Evolutionary conservation across 2,113 vertebrate genomes (phyloP).

Genomic region (Oxygymnocypris stewartii): DNA sequence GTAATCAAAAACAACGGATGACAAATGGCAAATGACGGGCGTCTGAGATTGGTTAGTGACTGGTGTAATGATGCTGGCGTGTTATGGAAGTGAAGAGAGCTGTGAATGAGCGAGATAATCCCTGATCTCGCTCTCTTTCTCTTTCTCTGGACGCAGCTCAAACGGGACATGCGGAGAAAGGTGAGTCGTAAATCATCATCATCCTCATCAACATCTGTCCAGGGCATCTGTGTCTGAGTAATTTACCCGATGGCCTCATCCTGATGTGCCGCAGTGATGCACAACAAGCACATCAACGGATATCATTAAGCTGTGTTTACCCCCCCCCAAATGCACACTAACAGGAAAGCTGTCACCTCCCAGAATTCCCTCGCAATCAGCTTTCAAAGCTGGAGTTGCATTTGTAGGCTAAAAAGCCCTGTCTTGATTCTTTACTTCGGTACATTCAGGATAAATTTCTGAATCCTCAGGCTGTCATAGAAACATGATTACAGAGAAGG

Average conservation of each 20-base stretch:
- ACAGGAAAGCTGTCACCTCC: background rate
- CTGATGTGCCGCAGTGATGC: background rate
- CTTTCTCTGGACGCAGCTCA: conserved; percentile 47
- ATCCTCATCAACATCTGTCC: conserved; percentile 17
- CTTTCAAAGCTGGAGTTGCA: background rate
- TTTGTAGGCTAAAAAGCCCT: background rate
- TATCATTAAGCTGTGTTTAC: background rate
- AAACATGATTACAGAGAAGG: conserved; percentile 22
- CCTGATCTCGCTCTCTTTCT: conserved; percentile 41
- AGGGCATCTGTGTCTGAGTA: conserved; percentile 22
- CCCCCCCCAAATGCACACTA: background rate
- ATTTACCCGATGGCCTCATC: conserved; percentile 23
- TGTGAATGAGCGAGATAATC: conserved; percentile 48
- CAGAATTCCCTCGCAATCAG: background rate
- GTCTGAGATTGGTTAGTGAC: conserved; percentile 56
- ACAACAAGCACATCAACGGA: background rate
- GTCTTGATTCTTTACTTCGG: background rate
- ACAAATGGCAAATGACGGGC: conserved; percentile 47
- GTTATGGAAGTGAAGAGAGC: conserved; percentile 52
- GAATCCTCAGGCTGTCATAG: conserved; percentile 13
- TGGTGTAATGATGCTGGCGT: conserved; percentile 53
- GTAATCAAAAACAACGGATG: conserved; percentile 58
- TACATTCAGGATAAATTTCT: background rate
- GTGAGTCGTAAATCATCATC: conserved; percentile 49
- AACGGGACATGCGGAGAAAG: conserved; percentile 55